Conservation (phyloP, 2,797 vertebrate species). For the Notamacropus eugenii region DNA sequence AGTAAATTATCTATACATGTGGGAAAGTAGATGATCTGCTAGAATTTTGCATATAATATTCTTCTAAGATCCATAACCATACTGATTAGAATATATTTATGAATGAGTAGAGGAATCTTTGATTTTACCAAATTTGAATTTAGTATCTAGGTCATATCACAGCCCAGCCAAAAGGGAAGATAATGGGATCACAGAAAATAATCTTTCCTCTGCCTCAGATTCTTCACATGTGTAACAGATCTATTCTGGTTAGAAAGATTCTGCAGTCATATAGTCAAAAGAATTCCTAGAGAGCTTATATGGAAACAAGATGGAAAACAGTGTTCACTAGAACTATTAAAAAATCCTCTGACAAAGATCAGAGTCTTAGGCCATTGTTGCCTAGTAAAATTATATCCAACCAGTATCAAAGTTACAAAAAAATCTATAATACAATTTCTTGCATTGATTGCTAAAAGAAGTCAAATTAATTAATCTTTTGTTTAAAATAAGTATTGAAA, state of each 20-base stretch:
- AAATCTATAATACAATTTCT: slow-evolving; percentile 62
- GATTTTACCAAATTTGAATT: not conserved
- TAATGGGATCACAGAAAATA: slow-evolving; percentile 4
- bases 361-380: slow-evolving; percentile 74
- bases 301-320: slow-evolving; percentile 38
- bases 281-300: not conserved
- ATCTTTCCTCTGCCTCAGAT: not conserved
- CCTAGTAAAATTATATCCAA: slow-evolving; percentile 72
- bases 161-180: not conserved
- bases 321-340: slow-evolving; percentile 71
- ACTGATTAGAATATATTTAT: slow-evolving; percentile 25
- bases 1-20: not conserved
- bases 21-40: slow-evolving; percentile 1
- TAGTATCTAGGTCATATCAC: not conserved
- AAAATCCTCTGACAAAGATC: slow-evolving; percentile 72
- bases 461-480: slow-evolving; percentile 59
- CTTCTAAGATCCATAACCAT: slow-evolving; percentile 10
- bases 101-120: slow-evolving; percentile 6
- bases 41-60: slow-evolving; percentile 51
- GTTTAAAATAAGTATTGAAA: slow-evolving; percentile 41
- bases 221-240: slow-evolving; percentile 31
- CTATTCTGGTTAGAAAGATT: slow-evolving; percentile 19
- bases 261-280: slow-evolving; percentile 35
- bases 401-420: slow-evolving; percentile 61
- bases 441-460: slow-evolving; percentile 62